Conservation (phyloP, 2,113 vertebrate species). For the Orycteropus afer region DNA sequence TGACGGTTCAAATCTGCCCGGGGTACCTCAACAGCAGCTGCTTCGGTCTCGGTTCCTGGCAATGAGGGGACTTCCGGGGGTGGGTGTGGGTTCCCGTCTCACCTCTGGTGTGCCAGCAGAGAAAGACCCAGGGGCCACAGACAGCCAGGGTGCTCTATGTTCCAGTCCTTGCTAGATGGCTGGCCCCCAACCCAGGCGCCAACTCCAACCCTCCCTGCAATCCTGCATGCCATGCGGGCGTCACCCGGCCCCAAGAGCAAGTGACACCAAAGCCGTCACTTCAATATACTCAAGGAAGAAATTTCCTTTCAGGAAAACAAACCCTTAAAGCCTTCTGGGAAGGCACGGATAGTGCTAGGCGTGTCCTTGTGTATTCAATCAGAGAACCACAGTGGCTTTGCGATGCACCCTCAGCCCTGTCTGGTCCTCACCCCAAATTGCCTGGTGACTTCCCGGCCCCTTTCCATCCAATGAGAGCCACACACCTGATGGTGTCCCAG, state of each 20-base stretch:
- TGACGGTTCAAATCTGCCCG: no score
- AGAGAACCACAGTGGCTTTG: accelerated
- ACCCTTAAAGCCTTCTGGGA: neutral
- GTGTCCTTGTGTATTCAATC: no score
- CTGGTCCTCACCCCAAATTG: accelerated
- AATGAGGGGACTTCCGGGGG: neutral
- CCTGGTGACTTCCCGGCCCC: accelerated
- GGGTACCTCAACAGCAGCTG: no score
- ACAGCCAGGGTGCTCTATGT: accelerated
- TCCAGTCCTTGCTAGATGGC: neutral
- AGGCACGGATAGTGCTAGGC: no score
- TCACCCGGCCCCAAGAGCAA: no score
- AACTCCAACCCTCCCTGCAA: neutral
- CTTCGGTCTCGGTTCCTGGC: neutral
- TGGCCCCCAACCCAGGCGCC: neutral
- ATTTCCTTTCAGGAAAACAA: no score
- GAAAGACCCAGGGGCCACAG: neutral
- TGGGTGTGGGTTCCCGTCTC: accelerated
- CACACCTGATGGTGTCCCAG: accelerated
- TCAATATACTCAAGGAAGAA: neutral
- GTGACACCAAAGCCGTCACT: neutral
- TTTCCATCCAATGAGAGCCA: neutral
- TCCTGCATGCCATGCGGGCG: accelerated
- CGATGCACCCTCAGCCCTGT: neutral
- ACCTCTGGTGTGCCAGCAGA: neutral